Conservation (phyloP, 2,797 vertebrate genomes). For the Heliangelus exortis region DNA sequence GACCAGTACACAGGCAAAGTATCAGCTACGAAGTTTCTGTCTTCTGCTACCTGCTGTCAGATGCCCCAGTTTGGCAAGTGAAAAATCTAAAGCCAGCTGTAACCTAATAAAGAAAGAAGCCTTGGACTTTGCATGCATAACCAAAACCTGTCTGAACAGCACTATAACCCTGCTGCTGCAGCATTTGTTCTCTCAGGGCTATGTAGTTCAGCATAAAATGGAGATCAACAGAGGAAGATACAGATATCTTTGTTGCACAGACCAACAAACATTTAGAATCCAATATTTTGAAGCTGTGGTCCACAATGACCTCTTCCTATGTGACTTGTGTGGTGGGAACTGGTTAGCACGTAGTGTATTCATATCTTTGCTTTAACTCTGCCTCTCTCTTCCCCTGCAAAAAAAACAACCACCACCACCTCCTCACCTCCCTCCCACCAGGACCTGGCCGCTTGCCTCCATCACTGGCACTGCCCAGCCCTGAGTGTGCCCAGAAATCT, state of each 20-base stretch:
- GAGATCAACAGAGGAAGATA: not conserved
- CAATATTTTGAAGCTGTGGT: not conserved
- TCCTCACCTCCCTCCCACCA: not conserved
- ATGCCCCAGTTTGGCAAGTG: constrained; percentile 25
- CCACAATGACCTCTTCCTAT: not conserved
- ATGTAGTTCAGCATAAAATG: not conserved
- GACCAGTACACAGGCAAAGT: not conserved
- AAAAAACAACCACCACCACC: constrained; percentile 28
- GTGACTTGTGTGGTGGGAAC: not conserved
- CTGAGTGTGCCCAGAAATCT: constrained; percentile 2
- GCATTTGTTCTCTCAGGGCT: constrained; percentile 39
- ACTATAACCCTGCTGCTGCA: constrained; percentile 6
- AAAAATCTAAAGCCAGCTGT: constrained; percentile 34
- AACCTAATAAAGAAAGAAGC: constrained; percentile 13
- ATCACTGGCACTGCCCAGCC: not conserved
- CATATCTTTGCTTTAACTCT: not conserved
- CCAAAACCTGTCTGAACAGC: not conserved
- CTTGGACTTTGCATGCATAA: constrained; percentile 18
- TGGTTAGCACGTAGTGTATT: not conserved
- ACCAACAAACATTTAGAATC: not conserved
- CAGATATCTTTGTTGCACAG: not conserved
- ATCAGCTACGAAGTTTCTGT: not conserved
- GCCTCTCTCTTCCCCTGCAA: not conserved
- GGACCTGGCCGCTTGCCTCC: constrained; percentile 16
- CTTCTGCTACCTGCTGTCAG: constrained; percentile 52